Conservation (phyloP, 2,797 vertebrate genomes). For the Lacerta viridis region DNA sequence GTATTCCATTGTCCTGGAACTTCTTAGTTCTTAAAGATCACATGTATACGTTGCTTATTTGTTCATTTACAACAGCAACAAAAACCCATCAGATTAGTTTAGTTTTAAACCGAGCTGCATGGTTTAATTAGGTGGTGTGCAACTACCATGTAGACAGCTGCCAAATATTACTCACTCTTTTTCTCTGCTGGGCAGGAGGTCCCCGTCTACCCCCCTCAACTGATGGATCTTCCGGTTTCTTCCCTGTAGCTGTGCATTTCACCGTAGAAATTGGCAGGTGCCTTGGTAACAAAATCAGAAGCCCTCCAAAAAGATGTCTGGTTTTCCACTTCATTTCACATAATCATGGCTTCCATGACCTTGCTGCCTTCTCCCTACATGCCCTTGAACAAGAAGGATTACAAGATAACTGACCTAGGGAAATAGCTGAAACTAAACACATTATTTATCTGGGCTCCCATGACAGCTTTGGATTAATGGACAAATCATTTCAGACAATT, state of each 20-base stretch:
- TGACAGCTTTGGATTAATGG: slow-evolving; percentile 46
- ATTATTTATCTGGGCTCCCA: slow-evolving; percentile 49
- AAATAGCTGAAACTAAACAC: slow-evolving; percentile 61
- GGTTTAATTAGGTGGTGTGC: slow-evolving; percentile 25
- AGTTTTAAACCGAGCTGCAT: background rate
- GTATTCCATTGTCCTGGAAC: slow-evolving; percentile 1
- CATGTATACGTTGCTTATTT: background rate
- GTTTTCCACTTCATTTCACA: slow-evolving; percentile 43
- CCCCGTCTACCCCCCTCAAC: background rate
- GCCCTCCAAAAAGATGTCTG: slow-evolving; percentile 22
- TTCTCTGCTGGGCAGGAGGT: slow-evolving; percentile 9
- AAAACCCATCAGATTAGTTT: background rate
- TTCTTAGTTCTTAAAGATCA: slow-evolving; percentile 24
- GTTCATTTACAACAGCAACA: background rate
- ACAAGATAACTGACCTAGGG: slow-evolving; percentile 35
- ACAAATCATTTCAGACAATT: slow-evolving; percentile 49
- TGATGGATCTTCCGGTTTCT: slow-evolving; percentile 19
- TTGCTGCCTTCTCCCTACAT: slow-evolving; percentile 41
- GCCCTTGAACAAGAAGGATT: slow-evolving; percentile 34
- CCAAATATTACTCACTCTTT: slow-evolving; percentile 32
- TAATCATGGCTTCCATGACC: slow-evolving; percentile 45
- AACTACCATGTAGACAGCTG: slow-evolving; percentile 20
- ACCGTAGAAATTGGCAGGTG: slow-evolving; percentile 43
- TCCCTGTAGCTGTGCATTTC: slow-evolving; percentile 15
- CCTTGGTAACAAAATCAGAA: slow-evolving; percentile 24